These are phyloP conservation scores for Alosa sapidissima DNA, from an alignment of 2,797 vertebrate species.

Conservation along the genomic window DNA sequence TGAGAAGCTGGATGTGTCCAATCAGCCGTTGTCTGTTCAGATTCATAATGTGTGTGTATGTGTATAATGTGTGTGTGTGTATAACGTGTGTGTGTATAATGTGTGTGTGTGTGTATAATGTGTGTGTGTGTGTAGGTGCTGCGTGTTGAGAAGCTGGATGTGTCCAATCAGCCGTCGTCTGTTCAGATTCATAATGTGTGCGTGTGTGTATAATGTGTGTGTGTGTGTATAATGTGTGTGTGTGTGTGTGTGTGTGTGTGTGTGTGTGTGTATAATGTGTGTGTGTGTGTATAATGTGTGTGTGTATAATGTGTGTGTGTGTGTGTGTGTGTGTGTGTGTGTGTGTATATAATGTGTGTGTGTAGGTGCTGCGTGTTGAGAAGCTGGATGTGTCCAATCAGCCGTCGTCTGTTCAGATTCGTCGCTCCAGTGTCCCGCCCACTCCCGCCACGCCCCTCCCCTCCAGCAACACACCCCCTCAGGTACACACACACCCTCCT, in stretches of 20 bases:
- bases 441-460: constrained; percentile 49
- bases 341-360: neutral
- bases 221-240: constrained; percentile 42
- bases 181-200: constrained; percentile 69
- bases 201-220: constrained; percentile 44
- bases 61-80: no score
- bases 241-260: constrained; percentile 55
- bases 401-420: constrained; percentile 81
- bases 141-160: constrained; percentile 71
- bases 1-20: no score
- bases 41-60: constrained; percentile 71
- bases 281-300: no score
- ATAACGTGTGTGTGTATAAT: constrained; percentile 44
- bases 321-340: constrained; percentile 54
- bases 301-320: constrained; percentile 45
- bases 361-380: constrained; percentile 83
- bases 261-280: neutral
- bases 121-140: constrained; percentile 74
- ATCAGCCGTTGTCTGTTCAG: no score
- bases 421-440: constrained; percentile 54
- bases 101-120: neutral
- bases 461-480: constrained; percentile 34
- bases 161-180: constrained; percentile 76
- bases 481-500: constrained; percentile 62
- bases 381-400: constrained; percentile 68